Percentiles rank a stretch among this genome's conserved stretches.
Conservation (phyloP, 1,140 invertebrate species). For the Saxidomus purpurata region DNA sequence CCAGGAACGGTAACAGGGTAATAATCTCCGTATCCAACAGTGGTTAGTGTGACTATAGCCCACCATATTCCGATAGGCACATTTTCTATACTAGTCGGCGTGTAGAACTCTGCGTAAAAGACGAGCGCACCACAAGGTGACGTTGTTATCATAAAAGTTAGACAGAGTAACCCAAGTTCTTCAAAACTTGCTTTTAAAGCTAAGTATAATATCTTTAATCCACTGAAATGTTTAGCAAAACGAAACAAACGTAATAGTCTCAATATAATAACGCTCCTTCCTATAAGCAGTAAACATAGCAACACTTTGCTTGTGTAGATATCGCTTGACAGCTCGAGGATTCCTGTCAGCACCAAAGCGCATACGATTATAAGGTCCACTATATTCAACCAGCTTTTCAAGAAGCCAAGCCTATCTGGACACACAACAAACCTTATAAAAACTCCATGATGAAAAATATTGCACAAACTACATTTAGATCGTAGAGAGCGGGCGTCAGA, state of each 20-base stretch:
- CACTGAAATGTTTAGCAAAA: slow-evolving; percentile 65
- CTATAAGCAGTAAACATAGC: slow-evolving; percentile 56
- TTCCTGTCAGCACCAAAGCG: slow-evolving; percentile 33
- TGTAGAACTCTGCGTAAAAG: slow-evolving; percentile 76
- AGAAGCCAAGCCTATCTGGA: slow-evolving; percentile 83
- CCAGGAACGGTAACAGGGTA: slow-evolving; percentile 75
- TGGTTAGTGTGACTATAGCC: slow-evolving; percentile 99
- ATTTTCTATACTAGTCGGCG: slow-evolving; percentile 87
- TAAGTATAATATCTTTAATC: slow-evolving; percentile 68
- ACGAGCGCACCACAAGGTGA: slow-evolving; percentile 76
- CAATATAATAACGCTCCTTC: slow-evolving; percentile 55
- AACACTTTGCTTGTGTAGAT: slow-evolving; percentile 7
- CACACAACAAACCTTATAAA: slow-evolving; percentile 80
- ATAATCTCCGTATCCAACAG: slow-evolving; percentile 95
- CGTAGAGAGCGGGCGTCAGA: slow-evolving; percentile 36
- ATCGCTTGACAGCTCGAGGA: not conserved
- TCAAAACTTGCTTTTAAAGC: slow-evolving; percentile 81
- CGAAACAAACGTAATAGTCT: slow-evolving; percentile 70
- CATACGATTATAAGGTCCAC: slow-evolving; percentile 83
- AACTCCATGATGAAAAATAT: slow-evolving; percentile 85
- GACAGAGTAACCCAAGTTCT: slow-evolving; percentile 75
- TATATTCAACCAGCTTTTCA: slow-evolving; percentile 84
- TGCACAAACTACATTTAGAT: slow-evolving; percentile 79
- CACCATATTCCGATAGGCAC: slow-evolving; percentile 98
- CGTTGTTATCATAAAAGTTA: slow-evolving; percentile 76